A percentile compares a stretch with the other conserved stretches of the same genome.
phyloP scores from a whole-genome alignment of 2,888 invertebrate species.

The Diadegma fenestrale region DNA sequence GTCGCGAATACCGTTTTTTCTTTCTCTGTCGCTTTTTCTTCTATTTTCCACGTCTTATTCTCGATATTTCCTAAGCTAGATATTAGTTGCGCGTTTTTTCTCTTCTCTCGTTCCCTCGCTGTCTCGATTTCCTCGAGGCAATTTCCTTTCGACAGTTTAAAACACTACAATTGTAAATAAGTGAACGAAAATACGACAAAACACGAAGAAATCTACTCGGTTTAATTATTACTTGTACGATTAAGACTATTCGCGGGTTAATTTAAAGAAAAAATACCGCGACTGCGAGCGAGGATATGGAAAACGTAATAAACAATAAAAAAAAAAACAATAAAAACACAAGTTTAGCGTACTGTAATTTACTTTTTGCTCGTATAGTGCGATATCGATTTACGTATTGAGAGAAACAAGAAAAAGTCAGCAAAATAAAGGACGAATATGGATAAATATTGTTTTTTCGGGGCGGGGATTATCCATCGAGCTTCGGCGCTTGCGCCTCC shows the following conservation, averaged over 20 bases:
- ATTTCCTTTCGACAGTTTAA: neutral
- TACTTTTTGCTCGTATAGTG: constrained; percentile 36
- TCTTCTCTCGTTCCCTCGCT: constrained; percentile 2
- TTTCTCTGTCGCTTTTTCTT: constrained; percentile 3
- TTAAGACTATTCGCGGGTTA: constrained; percentile 40
- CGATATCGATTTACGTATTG: constrained; percentile 54
- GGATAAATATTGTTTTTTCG: constrained; percentile 39
- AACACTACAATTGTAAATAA: constrained; percentile 63
- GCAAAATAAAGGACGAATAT: constrained; percentile 41
- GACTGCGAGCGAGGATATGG: constrained; percentile 36
- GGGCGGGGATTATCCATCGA: neutral
- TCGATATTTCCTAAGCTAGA: constrained; percentile 4
- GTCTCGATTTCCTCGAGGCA: constrained; percentile 14
- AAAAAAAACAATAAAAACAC: neutral
- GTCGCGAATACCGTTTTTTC: constrained; percentile 16
- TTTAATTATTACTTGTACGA: constrained; percentile 58
- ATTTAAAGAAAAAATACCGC: constrained; percentile 37
- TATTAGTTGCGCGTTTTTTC: neutral
- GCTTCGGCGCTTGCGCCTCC: constrained; percentile 22
- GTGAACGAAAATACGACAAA: constrained; percentile 37
- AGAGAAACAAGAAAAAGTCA: constrained; percentile 33
- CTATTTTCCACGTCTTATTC: constrained; percentile 18
- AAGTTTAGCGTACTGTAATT: constrained; percentile 26
- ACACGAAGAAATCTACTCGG: neutral
- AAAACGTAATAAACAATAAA: neutral